A percentile compares a stretch with the other conserved stretches of the same genome.
phyloP scores from a whole-genome alignment of 2,888 invertebrate genomes.

The Eilema griseolum region DNA sequence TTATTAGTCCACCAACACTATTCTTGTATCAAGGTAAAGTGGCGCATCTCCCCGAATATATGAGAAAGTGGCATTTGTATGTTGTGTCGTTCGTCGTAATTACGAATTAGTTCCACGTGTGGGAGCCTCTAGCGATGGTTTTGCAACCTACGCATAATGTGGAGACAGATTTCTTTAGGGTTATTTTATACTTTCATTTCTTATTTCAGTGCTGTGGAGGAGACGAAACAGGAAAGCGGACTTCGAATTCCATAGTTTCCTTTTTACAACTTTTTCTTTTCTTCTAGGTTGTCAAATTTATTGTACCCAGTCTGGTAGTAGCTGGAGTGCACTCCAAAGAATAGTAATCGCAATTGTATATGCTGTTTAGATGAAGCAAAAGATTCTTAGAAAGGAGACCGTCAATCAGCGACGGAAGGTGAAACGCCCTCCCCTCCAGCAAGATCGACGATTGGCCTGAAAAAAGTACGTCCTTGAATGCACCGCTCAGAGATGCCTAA shows the following conservation, averaged over 20 bases:
- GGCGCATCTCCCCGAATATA: constrained; percentile 1
- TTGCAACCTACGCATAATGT: constrained; percentile 22
- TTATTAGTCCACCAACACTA: neutral
- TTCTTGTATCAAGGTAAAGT: constrained; percentile 1
- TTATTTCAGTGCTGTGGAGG: neutral
- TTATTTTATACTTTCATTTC: neutral
- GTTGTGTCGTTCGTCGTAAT: constrained; percentile 38
- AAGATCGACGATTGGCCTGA: too few relatives aligned
- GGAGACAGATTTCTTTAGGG: constrained; percentile 33
- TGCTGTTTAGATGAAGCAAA: neutral
- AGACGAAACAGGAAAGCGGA: neutral
- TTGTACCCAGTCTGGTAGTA: too few relatives aligned
- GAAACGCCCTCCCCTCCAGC: too few relatives aligned
- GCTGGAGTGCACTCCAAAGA: too few relatives aligned
- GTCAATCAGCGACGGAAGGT: too few relatives aligned
- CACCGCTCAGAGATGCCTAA: too few relatives aligned
- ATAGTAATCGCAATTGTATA: too few relatives aligned
- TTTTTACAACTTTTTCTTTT: too few relatives aligned
- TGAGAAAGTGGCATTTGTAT: constrained; percentile 15
- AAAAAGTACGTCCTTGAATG: too few relatives aligned
- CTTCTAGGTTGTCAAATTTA: too few relatives aligned
- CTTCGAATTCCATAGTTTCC: neutral
- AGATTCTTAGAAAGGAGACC: too few relatives aligned
- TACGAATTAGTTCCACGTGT: constrained; percentile 61
- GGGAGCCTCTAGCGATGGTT: constrained; percentile 38